phyloP scores from a whole-genome alignment of 1,140 invertebrate species.

The Panagrolaimus sp. region DNA sequence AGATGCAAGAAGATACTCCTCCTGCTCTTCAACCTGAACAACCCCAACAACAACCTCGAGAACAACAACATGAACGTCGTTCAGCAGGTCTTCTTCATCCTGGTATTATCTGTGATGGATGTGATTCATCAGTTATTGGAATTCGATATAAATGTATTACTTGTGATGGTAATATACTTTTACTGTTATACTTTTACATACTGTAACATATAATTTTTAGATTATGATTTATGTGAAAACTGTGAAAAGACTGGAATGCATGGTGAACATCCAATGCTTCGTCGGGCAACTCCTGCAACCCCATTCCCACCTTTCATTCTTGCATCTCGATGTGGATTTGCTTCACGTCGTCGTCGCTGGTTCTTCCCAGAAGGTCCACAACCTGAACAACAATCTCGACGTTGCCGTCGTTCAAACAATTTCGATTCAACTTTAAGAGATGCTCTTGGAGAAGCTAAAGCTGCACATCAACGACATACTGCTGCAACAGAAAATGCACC shows the following conservation, averaged over 20 bases:
- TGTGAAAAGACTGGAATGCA: constrained; percentile 15
- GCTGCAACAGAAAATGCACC: neutral
- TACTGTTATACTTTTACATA: too few species aligned
- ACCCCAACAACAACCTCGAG: neutral
- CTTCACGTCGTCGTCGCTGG: neutral
- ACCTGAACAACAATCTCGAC: neutral
- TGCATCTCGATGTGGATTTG: neutral
- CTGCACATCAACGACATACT: neutral
- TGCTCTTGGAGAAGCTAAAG: neutral
- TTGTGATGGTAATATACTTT: constrained; percentile 1
- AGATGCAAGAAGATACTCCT: neutral
- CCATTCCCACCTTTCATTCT: neutral
- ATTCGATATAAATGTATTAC: constrained; percentile 10
- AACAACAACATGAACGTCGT: neutral
- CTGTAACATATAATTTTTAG: too few species aligned
- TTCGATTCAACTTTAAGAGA: neutral
- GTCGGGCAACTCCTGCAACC: neutral
- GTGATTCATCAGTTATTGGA: neutral
- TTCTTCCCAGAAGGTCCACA: neutral
- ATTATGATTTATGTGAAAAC: constrained; percentile 8
- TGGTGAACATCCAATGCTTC: constrained; percentile 5
- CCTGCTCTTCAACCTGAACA: neutral
- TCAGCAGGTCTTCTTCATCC: neutral
- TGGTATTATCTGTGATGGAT: constrained; percentile 8
- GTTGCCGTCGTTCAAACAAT: neutral